phyloP scores from a whole-genome alignment of 92 coral and sea anemone genomes.

The Porites divaricata region DNA sequence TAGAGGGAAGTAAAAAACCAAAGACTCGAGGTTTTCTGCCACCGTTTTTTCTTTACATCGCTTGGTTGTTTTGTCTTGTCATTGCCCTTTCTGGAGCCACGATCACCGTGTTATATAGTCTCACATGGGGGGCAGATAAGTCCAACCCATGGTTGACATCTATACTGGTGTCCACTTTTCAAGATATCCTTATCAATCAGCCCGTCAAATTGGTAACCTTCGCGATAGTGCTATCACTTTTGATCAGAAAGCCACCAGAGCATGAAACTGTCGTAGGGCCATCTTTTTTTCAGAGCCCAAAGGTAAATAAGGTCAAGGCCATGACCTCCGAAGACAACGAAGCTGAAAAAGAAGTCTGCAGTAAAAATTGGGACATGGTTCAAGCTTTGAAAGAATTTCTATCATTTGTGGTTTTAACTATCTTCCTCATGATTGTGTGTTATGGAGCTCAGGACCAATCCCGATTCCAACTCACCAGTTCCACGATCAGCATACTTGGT shows the following conservation, averaged over 20 bases:
- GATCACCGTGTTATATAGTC: conserved; percentile 77
- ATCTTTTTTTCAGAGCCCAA: neutral
- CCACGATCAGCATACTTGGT: conserved; percentile 1
- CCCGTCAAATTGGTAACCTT: conserved; percentile 72
- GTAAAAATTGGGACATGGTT: neutral
- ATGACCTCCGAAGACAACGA: neutral
- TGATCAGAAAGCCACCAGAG: conserved; percentile 65
- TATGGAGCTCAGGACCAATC: neutral
- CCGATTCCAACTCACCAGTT: neutral
- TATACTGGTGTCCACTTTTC: conserved; percentile 56
- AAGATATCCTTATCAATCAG: conserved; percentile 69
- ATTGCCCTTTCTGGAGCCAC: conserved; percentile 64
- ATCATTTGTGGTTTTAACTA: neutral
- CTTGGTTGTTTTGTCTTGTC: conserved; percentile 70
- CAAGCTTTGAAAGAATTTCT: neutral
- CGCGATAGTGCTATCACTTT: conserved; percentile 54
- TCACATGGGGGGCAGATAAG: conserved; percentile 62
- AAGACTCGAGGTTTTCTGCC: conserved; percentile 32
- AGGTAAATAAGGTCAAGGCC: neutral
- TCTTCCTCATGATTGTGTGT: neutral
- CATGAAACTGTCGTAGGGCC: conserved; percentile 51
- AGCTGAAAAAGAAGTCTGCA: neutral
- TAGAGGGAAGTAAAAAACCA: neutral
- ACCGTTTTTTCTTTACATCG: conserved; percentile 66
- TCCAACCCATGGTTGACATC: conserved; percentile 76